Conservation (phyloP, 2,888 invertebrate species). For the Hermaeophaga mercurialis region DNA sequence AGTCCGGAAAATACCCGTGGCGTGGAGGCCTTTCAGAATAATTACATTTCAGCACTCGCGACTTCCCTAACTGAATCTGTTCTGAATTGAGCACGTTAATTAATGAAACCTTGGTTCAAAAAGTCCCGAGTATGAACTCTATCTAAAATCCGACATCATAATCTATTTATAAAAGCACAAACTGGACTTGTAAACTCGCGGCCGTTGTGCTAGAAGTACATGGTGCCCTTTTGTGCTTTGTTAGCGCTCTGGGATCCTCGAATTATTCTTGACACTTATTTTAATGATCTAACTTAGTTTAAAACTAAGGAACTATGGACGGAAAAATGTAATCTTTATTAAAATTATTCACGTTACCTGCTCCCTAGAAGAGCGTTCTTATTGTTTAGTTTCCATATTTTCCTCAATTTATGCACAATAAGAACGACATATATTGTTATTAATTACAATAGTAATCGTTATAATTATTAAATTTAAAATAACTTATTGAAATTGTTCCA, state of each 20-base stretch:
- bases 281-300: background rate
- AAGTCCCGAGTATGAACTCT: constrained; percentile 33
- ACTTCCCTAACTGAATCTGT: constrained; percentile 41
- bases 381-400: too few species aligned
- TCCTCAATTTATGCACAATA: too few species aligned
- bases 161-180: constrained; percentile 32
- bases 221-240: constrained; percentile 4
- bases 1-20: constrained; percentile 5
- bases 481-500: too few species aligned
- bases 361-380: too few species aligned
- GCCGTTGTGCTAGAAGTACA: background rate
- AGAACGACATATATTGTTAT: too few species aligned
- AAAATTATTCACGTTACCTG: too few species aligned
- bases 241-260: background rate
- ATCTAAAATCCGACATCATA: constrained; percentile 20
- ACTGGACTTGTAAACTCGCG: constrained; percentile 17
- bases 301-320: background rate
- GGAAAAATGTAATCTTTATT: too few species aligned
- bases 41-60: constrained; percentile 38
- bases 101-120: constrained; percentile 42
- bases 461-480: too few species aligned
- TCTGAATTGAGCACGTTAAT: constrained; percentile 45
- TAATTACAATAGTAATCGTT: too few species aligned
- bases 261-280: constrained; percentile 3
- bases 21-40: constrained; percentile 23